Evolutionary conservation across 2,113 vertebrate species (phyloP), one percentile per base, ranked within the genome.

Genomic region (Thymallus thymallus): DNA sequence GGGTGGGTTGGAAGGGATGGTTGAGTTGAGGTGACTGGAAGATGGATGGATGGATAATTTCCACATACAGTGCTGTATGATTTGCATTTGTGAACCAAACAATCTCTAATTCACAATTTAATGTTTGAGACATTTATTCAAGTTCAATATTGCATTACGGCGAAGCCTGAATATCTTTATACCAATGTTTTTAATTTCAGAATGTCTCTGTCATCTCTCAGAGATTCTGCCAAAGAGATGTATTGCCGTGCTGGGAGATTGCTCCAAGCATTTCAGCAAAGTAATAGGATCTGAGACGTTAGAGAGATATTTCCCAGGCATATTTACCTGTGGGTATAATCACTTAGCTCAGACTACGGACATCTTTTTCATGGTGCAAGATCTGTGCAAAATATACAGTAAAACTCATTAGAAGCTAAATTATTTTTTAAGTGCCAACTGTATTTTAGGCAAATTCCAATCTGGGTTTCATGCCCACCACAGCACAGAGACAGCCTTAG

Each of bases 121-220:
- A 56, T 74, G 67, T 83, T 29, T 64, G 68, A 66, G 60, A 32
- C 75, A 69, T 80, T 85, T 75, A 75, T 60, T 75, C 12, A 7
- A 68, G 69, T 67, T 75, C 78, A 83, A 84, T 79, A 85, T 76
- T 82, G 68, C 74, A 81, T 79, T 41, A 79, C 3, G 60, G 6
- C 22, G 30, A 73, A 73, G 77, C 73, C 71, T 72, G 35, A 76
- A 82, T 82, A 63, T 71, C 48, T 62, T 13, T 29, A 7, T 24
- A 73, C 68, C 51, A 48, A 73, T 71, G 26, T 70, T 51, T 84
- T 75, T 73, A 64, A 58, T 75, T 77, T 72, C 61, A 74, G 26
- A 79, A 76, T 60, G 48, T 16, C 24, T 78, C 63, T 55, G 41
- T 60, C 81, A 77, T 16, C 69, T 26, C 62, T 75, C 7, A 74